Percentiles rank a stretch among this genome's conserved stretches.
These are phyloP conservation scores for Gymnobelideus leadbeateri DNA, from an alignment of 2,113 vertebrate genomes.

Conservation along the genomic window DNA sequence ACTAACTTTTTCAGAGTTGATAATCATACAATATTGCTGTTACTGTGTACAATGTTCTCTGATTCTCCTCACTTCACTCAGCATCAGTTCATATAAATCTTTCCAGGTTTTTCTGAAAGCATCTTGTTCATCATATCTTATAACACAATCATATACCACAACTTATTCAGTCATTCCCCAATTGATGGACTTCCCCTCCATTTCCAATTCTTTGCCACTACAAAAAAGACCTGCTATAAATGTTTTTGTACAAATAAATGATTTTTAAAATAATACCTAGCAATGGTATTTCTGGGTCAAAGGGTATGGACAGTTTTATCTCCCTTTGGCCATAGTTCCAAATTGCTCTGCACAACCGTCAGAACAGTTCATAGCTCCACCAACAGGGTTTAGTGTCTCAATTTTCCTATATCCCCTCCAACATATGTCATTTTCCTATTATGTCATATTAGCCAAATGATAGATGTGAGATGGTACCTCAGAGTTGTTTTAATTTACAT, in stretches of 20 bases:
- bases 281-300: not conserved
- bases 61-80: too few species aligned
- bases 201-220: not conserved
- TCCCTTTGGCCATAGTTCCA: not conserved
- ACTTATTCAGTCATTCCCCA: too few species aligned
- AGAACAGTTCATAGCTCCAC: not conserved
- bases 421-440: not conserved
- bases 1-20: too few species aligned
- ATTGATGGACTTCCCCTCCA: too few species aligned
- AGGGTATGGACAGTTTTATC: not conserved
- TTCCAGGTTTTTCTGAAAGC: too few species aligned
- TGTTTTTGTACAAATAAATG: not conserved
- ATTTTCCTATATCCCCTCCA: not conserved
- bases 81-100: too few species aligned
- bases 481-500: not conserved
- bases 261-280: not conserved
- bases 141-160: too few species aligned
- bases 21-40: too few species aligned
- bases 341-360: too few species aligned
- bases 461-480: not conserved
- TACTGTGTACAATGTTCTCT: too few species aligned
- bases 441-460: not conserved
- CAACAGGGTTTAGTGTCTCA: not conserved
- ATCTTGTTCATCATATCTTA: too few species aligned
- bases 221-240: not conserved